Percentiles rank a stretch among this genome's conserved stretches.
These are phyloP conservation scores for Drosophila oshimai DNA, from an alignment of 1,140 invertebrate genomes.

Conservation along the genomic window DNA sequence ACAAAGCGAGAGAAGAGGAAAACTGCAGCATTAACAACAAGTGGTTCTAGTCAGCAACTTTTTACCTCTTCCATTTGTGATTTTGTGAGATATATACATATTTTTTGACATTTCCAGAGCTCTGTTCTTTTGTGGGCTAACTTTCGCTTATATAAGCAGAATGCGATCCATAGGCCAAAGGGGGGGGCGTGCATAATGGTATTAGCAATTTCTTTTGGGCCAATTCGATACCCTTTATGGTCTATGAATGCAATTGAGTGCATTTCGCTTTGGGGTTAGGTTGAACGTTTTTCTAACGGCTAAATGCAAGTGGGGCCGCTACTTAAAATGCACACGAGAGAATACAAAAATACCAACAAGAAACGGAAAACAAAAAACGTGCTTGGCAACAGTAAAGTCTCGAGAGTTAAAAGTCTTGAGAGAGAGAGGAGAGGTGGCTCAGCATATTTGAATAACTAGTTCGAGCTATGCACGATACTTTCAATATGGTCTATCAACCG, in stretches of 20 bases:
- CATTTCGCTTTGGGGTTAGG: slow-evolving; percentile 56
- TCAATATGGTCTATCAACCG: slow-evolving; percentile 69
- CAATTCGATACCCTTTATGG: slow-evolving; percentile 60
- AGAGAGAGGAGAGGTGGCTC: slow-evolving; percentile 36
- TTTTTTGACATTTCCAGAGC: slow-evolving; percentile 36
- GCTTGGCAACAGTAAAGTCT: slow-evolving; percentile 63
- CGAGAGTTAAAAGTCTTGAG: slow-evolving; percentile 20
- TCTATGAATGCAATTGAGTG: slow-evolving; percentile 49
- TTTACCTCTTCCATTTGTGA: slow-evolving; percentile 41
- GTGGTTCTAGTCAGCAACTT: slow-evolving; percentile 74
- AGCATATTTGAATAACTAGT: slow-evolving; percentile 76
- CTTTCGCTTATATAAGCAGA: slow-evolving; percentile 79
- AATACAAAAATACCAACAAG: background rate
- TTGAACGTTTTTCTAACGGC: slow-evolving; percentile 65
- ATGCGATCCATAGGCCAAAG: slow-evolving; percentile 15
- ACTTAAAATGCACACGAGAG: slow-evolving; percentile 68
- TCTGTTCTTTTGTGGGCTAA: slow-evolving; percentile 46
- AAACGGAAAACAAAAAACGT: slow-evolving; percentile 70
- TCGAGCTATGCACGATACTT: slow-evolving; percentile 67
- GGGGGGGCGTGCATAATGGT: slow-evolving; percentile 64
- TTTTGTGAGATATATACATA: slow-evolving; percentile 9
- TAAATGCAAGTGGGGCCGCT: slow-evolving; percentile 61
- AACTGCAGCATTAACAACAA: slow-evolving; percentile 75
- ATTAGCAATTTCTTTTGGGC: slow-evolving; percentile 53
- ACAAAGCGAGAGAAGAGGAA: slow-evolving; percentile 41